These are phyloP conservation scores for Eutrigla gurnardus DNA, from an alignment of 2,797 vertebrate species.

Conservation along the genomic window DNA sequence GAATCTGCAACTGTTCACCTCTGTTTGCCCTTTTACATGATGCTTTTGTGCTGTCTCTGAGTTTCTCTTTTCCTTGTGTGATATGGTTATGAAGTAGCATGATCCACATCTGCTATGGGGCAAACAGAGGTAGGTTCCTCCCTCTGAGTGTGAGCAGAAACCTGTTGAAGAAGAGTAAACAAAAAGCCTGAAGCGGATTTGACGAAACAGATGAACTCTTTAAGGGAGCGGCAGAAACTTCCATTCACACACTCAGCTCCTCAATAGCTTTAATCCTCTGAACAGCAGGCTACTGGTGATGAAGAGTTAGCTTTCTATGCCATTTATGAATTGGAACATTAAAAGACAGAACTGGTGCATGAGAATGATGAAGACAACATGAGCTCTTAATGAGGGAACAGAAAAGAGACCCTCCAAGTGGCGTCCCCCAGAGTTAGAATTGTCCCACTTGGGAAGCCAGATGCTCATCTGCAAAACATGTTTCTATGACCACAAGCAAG, in stretches of 20 bases:
- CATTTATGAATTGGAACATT: background rate
- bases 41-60: background rate
- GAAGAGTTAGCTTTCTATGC: background rate
- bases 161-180: constrained; percentile 13
- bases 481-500: background rate
- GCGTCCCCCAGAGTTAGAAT: background rate
- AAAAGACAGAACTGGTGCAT: background rate
- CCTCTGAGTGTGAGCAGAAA: constrained; percentile 5
- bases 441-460: background rate
- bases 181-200: background rate
- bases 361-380: background rate
- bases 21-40: background rate
- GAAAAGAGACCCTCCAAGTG: background rate
- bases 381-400: too few species aligned
- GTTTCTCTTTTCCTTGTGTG: background rate
- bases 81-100: background rate
- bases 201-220: constrained; percentile 3
- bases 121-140: constrained; percentile 3
- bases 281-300: background rate
- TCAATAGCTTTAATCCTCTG: background rate
- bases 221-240: constrained; percentile 20
- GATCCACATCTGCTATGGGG: constrained; percentile 3
- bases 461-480: background rate
- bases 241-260: background rate
- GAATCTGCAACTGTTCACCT: constrained; percentile 1